These are phyloP conservation scores for Xenopus tropicalis DNA, from an alignment of 2,113 vertebrate genomes.

Conservation along the genomic window UCB_Xtro_10.0 CM004445.2:60086501-60087000, in stretches of 20 bases:
- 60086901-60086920: too few species aligned
- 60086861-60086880: too few species aligned
- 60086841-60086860: too few species aligned
- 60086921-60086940: too few species aligned
- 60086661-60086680: conserved; percentile 92
- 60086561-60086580: neutral
- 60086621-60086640: conserved; percentile 85
- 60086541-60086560: neutral
- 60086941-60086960: too few species aligned
- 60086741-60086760: conserved; percentile 91
- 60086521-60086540: neutral
- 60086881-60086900: too few species aligned
- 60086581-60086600: conserved; percentile 72
- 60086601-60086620: conserved; percentile 87
- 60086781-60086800: conserved; percentile 84
- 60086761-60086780: conserved; percentile 89
- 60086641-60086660: conserved; percentile 92
- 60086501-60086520: conserved; percentile 63
- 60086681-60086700: conserved; percentile 91
- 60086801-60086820: neutral
- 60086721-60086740: conserved; percentile 87
- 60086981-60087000: too few species aligned
- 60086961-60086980: too few species aligned
- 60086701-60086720: conserved; percentile 93
- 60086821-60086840: too few species aligned